These are phyloP conservation scores for Rhagologus leucostigma DNA, from an alignment of 2,113 vertebrate genomes.

Conservation along the genomic window DNA sequence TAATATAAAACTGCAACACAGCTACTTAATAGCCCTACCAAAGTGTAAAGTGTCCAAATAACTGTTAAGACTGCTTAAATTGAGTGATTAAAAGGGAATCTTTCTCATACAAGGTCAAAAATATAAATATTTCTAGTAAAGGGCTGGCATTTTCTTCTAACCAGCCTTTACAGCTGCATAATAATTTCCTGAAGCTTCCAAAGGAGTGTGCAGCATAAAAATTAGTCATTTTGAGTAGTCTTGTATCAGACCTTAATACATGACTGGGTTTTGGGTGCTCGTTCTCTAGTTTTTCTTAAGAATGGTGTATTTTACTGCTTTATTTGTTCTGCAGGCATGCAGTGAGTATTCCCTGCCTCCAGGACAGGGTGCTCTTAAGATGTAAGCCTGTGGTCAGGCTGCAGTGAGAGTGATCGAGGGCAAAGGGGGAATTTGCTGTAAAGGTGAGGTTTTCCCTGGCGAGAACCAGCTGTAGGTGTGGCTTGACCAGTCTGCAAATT, in stretches of 20 bases:
- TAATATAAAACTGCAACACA: not conserved
- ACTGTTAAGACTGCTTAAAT: not conserved
- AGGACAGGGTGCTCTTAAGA: not conserved
- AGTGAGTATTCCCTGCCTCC: not conserved
- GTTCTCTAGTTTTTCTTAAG: not conserved
- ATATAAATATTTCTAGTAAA: not conserved
- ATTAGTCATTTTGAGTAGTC: not conserved
- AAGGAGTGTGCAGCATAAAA: not conserved
- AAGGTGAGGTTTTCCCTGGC: not conserved
- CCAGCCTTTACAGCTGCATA: not conserved
- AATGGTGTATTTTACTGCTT: not conserved
- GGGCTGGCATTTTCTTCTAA: not conserved
- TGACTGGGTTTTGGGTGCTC: not conserved
- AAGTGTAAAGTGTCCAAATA: not conserved
- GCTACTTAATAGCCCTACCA: not conserved
- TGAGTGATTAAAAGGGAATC: not conserved
- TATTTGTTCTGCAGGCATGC: not conserved
- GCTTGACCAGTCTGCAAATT: accelerated
- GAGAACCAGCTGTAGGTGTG: not conserved
- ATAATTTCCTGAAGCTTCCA: not conserved
- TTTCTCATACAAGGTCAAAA: not conserved
- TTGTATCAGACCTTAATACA: not conserved
- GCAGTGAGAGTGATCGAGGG: not conserved
- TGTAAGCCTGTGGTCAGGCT: not conserved
- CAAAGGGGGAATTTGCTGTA: not conserved